Evolutionary conservation across 1,140 invertebrate species (phyloP), one percentile per base, ranked within the genome.

Genomic region (Lepidurus arcticus): DNA sequence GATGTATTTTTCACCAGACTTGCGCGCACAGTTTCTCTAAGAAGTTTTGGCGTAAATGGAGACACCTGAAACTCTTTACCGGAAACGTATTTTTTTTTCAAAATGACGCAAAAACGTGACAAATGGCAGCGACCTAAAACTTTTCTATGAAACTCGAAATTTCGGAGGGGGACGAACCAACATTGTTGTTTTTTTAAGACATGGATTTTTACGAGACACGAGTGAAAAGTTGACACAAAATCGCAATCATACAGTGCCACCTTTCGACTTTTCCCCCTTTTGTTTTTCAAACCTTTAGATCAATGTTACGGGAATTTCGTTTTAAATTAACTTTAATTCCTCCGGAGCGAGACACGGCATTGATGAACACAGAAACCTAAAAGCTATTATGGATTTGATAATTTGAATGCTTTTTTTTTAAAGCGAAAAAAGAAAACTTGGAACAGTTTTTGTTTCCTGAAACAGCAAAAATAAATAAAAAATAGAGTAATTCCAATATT

Each of bases 161-260:
- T 34, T 34, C 45, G 4, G 7, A 16, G 45, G 45, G 21, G 13
- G 21, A 65, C 53, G 16, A 16, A 65, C 16, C 16, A 65, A 65
- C 6, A 21, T 65, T 65, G 4, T 13, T 65, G 45, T 11, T 65
- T 65, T 21, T 65, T 13, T 65, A 65, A 65, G 53, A 65, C 53
- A 65, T 65, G 53, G 53, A 65, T 65, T 65, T 65, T 65, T 21
- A 13, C 53, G 53, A 65, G 53, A 16, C 53, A 21, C 53, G 53
- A 21, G 21, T 65, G 53, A 65, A 65, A 65, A 65, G 21, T 65
- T 65, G 21, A 65, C 53, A 65, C 53, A 65, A 65, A 65, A 65
- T n/a, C 7, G 53, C 53, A 65, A 65, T 65, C 53, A 65, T 65
- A 65, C 53, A 65, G 21, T 9, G 16, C 53, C 53, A 11, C 21